phyloP scores from a whole-genome alignment of 2,797 vertebrate genomes.

The Sandelia bainsii region DNA sequence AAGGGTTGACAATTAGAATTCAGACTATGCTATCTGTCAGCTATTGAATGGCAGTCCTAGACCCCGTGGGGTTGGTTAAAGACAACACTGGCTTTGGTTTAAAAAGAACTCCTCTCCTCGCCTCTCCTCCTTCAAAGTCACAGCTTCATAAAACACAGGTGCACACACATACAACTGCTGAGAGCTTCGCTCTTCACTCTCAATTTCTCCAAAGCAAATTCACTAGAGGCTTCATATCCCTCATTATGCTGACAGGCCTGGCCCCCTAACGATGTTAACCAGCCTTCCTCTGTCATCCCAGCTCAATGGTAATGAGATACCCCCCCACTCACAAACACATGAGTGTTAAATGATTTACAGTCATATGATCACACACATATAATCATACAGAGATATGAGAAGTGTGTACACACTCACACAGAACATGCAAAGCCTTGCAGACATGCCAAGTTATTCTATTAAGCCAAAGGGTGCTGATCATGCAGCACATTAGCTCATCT shows the following conservation, averaged over 20 bases:
- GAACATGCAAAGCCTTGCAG: slow-evolving; percentile 37
- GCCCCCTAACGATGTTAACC: slow-evolving; percentile 78
- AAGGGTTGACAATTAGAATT: slow-evolving; percentile 71
- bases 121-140: not conserved
- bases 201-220: slow-evolving; percentile 36
- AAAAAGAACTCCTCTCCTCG: slow-evolving; percentile 3
- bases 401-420: slow-evolving; percentile 15
- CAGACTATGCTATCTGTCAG: slow-evolving; percentile 57
- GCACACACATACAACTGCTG: not conserved
- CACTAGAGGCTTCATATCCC: slow-evolving; percentile 70
- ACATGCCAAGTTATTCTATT: slow-evolving; percentile 76
- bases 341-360: slow-evolving; percentile 65
- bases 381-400: slow-evolving; percentile 50
- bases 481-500: slow-evolving; percentile 75
- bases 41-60: slow-evolving; percentile 61
- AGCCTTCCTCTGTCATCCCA: slow-evolving; percentile 71
- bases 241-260: slow-evolving; percentile 76
- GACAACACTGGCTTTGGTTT: slow-evolving; percentile 28
- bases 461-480: slow-evolving; percentile 70
- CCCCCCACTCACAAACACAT: slow-evolving; percentile 37
- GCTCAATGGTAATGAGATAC: slow-evolving; percentile 70
- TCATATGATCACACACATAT: slow-evolving; percentile 55
- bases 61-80: slow-evolving; percentile 61
- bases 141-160: not conserved
- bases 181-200: not conserved